phyloP scores from a whole-genome alignment of 1,140 invertebrate species.

The Neodiprion lecontei region DNA sequence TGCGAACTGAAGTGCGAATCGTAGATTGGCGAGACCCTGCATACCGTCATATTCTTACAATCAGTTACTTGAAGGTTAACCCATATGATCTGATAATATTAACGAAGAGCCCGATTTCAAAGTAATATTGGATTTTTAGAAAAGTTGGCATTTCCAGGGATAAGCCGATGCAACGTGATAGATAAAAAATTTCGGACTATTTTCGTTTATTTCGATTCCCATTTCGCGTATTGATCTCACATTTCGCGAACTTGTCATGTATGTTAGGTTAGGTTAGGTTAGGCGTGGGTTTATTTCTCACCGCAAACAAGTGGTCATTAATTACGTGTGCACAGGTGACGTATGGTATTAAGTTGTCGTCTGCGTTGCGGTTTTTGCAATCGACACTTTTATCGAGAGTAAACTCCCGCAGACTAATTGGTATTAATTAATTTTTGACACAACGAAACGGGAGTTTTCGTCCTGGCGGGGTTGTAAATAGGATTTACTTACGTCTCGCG shows the following conservation, averaged over 20 bases:
- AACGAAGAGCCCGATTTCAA: too few species aligned
- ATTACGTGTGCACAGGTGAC: neutral
- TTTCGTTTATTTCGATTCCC: neutral
- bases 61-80: too few species aligned
- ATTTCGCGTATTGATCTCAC: neutral
- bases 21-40: too few species aligned
- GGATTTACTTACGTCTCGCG: constrained; percentile 39
- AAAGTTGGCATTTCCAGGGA: too few species aligned
- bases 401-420: neutral
- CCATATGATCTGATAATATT: too few species aligned
- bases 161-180: too few species aligned
- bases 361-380: neutral
- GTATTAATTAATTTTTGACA: constrained; percentile 4
- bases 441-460: neutral
- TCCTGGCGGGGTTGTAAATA: neutral
- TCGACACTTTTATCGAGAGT: constrained; percentile 1
- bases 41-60: too few species aligned
- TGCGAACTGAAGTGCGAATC: too few species aligned
- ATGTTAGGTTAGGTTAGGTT: neutral
- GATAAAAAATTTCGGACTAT: too few species aligned
- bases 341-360: neutral
- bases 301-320: neutral
- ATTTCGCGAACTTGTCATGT: neutral
- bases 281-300: neutral
- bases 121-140: too few species aligned